Evolutionary conservation across 2,888 invertebrate genomes (phyloP), one percentile per base, ranked within the genome.

Genomic region (Scaptomyza polygonia): DNA sequence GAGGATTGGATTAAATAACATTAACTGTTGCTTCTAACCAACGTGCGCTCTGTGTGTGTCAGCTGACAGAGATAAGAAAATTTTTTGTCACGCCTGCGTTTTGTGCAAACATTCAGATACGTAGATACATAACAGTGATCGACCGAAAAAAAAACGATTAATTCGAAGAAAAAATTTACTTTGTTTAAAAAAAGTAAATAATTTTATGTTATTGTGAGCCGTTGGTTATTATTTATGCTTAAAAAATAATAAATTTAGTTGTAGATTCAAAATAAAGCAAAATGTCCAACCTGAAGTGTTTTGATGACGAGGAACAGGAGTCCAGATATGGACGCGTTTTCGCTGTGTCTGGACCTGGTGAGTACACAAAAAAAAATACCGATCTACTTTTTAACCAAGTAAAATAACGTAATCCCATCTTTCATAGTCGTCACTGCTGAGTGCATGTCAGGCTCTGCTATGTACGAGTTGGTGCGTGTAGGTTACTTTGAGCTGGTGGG

Each of bases 401-500:
- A 7, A 8, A 9, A 48, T 18, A 32, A 48, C 34, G 9, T 1
- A n/a, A 14, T n/a, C 16, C 14, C 1, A 5, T 2, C 36, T 14
- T 16, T 90, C 92, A 64, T 64, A 99, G 99, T 99, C 92, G 99
- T 99, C 51, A 99, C 98, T 68, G 99, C 99, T 77, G 98, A 99
- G 92, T 96, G 96, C 92, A 99, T 99, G 99, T 95, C 98, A 67
- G 99, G 99, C 71, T 97, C 99, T 29, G 99, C 99, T 94, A 99
- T 99, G 99, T 99, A 99, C 95, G 99, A 99, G 93, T 92, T 99
- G 93, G 99, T 99, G 74, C 95, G 99, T 85, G 99, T 99, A 42
- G 99, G 99, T 1, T 99, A 99, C 93, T 95, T 95, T 86, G 99
- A 99, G 92, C 93, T 99, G 89, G 99, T 99, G 14, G 99, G 99